A percentile compares a stretch with the other conserved stretches of the same genome.
These are phyloP conservation scores for Lasioglossum vierecki DNA, from an alignment of 2,888 invertebrate genomes.

Conservation along the genomic window DNA sequence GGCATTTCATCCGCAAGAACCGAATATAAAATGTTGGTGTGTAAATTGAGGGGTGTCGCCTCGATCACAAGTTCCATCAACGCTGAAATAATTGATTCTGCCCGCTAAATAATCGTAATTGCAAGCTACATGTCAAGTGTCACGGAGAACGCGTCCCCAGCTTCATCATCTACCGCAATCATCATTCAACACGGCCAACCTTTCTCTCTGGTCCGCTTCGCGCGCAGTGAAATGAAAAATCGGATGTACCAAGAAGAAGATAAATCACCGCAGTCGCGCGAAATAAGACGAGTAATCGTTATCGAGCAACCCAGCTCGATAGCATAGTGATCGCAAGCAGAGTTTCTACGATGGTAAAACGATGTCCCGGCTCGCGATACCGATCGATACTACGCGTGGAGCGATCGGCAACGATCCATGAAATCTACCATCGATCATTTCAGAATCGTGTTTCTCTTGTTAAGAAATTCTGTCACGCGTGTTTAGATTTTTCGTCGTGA, in stretches of 20 bases:
- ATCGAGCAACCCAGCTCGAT: slow-evolving; percentile 6
- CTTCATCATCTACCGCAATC: slow-evolving; percentile 24
- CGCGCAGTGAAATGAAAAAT: slow-evolving; percentile 10
- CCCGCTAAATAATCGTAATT: slow-evolving; percentile 33
- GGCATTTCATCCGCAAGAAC: too few species aligned
- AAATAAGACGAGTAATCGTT: slow-evolving; percentile 18
- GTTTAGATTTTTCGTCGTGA: not conserved
- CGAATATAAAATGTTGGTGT: too few species aligned
- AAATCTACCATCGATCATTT: not conserved
- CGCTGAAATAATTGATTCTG: slow-evolving; percentile 30
- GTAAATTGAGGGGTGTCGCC: too few species aligned
- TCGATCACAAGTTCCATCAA: not conserved
- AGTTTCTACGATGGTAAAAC: not conserved
- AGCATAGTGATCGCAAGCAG: not conserved
- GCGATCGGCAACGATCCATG: not conserved
- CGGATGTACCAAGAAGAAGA: not conserved
- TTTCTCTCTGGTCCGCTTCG: not conserved
- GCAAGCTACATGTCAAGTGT: slow-evolving; percentile 15
- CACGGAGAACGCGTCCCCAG: slow-evolving; percentile 20
- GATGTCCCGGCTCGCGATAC: not conserved
- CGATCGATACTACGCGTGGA: not conserved
- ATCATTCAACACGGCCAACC: slow-evolving; percentile 17
- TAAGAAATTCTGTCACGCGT: not conserved
- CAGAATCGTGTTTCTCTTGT: not conserved
- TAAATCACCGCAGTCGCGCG: slow-evolving; percentile 1